Conservation (phyloP, 2,113 vertebrate species). For the Opisthocomus hoazin region DNA sequence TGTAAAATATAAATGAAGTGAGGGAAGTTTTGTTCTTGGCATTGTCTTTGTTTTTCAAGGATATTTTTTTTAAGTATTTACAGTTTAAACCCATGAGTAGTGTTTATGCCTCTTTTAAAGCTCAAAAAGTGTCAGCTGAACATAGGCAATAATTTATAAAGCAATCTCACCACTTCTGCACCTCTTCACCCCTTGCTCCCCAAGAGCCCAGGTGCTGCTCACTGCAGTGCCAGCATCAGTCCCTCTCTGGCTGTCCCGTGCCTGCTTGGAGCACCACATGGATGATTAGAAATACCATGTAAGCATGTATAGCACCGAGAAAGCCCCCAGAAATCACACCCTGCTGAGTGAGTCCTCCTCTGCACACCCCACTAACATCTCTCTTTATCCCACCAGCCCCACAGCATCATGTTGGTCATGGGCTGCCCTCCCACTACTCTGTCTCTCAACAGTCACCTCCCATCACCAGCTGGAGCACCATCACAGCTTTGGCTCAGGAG, state of each 20-base stretch:
- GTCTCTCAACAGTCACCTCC: background rate
- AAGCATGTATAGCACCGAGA: background rate
- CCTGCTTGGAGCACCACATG: background rate
- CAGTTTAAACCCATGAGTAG: constrained; percentile 26
- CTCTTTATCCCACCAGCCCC: background rate
- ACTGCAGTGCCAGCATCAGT: background rate
- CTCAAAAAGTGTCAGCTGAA: background rate
- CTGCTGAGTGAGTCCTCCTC: background rate
- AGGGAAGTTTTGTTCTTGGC: background rate
- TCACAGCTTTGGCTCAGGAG: background rate
- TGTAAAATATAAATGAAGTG: constrained; percentile 26
- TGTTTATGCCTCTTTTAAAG: constrained; percentile 25
- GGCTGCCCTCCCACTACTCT: background rate
- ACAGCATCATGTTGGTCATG: rapidly evolving
- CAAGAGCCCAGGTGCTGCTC: background rate
- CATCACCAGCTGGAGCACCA: rapidly evolving
- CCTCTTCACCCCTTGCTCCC: background rate
- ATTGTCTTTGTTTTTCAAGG: background rate
- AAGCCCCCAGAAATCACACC: background rate
- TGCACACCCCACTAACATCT: background rate
- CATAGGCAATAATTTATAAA: constrained; percentile 21
- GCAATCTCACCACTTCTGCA: background rate
- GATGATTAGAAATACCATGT: rapidly evolving
- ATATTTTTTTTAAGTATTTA: background rate
- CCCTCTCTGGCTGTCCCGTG: background rate